Evolutionary conservation across 2,888 invertebrate genomes (phyloP), one percentile per base, ranked within the genome.

Genomic region (Synergus gifuensis): DNA sequence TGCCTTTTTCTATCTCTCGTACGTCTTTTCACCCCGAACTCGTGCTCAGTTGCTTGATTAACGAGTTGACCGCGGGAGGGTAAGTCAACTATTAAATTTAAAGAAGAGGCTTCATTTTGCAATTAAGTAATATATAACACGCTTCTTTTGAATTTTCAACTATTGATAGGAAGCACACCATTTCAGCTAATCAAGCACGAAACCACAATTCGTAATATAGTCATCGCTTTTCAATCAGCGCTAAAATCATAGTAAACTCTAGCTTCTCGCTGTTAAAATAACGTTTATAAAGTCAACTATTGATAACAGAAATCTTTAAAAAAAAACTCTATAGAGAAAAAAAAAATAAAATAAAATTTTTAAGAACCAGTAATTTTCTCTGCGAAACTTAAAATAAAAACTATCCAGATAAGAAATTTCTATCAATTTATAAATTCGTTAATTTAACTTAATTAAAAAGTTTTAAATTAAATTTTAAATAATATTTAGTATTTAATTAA

Each of bases 41-140:
- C 90, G 90, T 90, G 88, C 92, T 93, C 93, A 97, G 96, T 96
- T 96, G 96, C 96, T 95, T 96, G 94, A 95, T 96, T 94, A 96
- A 96, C 94, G 96, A 96, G 94, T 94, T 96, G 94, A 94, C 95
- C 91, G 94, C 94, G 91, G 95, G 94, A 93, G 96, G 96, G 96
- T 96, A 95, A 96, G 96, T 96, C 91, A 89, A 90, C 85, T 89
- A 88, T 86, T 73, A 58, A 73, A 58, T 40, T 54, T 73, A 58
- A 54, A 83, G 84, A 87, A 83, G 87, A 87, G 84, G 82, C 86
- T 87, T 82, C 86, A 86, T 88, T 88, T 86, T 87, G 87, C 88
- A 88, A 87, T 85, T 88, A 73, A 16, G 22, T 69, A 36, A 69
- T 84, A 85, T 85, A 85, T 85, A 85, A 86, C 85, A 85, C 85